Percentiles rank a stretch among this genome's conserved stretches.
Evolutionary conservation across 1,140 invertebrate genomes (phyloP).

Genomic region (Aricia agestis): DNA sequence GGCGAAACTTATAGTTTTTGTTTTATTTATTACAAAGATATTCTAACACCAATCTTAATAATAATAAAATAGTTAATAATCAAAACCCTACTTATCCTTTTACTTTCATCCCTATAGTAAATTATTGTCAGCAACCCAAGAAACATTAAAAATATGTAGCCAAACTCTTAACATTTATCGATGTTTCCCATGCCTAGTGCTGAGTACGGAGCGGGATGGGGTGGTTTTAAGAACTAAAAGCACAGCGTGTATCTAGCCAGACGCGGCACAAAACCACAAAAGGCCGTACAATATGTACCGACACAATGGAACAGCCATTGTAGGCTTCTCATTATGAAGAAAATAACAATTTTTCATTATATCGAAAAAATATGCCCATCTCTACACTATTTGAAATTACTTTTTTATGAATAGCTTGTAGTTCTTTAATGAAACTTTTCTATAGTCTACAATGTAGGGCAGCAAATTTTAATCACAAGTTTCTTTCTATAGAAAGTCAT

Average conservation of each 20-base stretch:
- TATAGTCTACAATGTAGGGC: constrained; percentile 10
- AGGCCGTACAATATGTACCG: constrained; percentile 50
- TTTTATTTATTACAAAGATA: no score
- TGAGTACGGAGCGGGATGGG: constrained; percentile 34
- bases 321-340: constrained; percentile 40
- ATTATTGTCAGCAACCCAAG: not conserved
- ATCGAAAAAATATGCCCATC: constrained; percentile 16
- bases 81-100: no score
- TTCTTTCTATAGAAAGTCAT: constrained; percentile 1
- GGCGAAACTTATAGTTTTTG: no score
- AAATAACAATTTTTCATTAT: constrained; percentile 34
- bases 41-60: no score
- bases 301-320: constrained; percentile 48
- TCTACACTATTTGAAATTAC: constrained; percentile 16
- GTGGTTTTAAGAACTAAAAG: constrained; percentile 66
- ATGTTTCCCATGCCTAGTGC: constrained; percentile 29
- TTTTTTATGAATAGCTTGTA: constrained; percentile 4
- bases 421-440: constrained; percentile 7
- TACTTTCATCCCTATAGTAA: no score
- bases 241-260: constrained; percentile 45
- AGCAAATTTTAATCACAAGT: constrained; percentile 3
- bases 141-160: not conserved
- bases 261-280: constrained; percentile 56
- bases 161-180: constrained; percentile 21
- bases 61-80: no score